Base-by-base conservation (phyloP, 2,888 invertebrate genomes). In the Ectemnius lituratus region DNA sequence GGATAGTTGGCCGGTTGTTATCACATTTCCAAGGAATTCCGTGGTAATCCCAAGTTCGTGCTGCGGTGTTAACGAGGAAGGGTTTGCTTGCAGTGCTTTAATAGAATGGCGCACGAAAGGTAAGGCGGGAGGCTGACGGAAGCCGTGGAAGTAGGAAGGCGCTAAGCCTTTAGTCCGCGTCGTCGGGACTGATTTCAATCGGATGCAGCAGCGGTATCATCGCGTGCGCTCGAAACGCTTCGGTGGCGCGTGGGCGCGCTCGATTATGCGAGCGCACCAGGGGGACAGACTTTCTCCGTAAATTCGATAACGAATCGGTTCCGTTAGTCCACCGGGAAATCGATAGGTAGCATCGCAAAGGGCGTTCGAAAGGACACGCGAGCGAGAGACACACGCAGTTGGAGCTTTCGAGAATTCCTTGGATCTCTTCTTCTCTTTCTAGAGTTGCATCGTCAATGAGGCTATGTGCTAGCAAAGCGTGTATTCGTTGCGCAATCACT, bases 241-340 rank as follows among this genome's bases (percentile, higher is more conserved):
- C 61, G 16, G 2, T 23, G 23, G 14, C 56, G 61, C n/a, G 63
- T 16, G 45, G 67, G 59, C 49, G 49, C 28, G 27, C 23, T 65
- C 37, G 37, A 37, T 57, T 60, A 56, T 58, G 58, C 57, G 71
- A 67, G 57, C 62, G 62, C 67, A 58, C 67, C 58, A 66, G 8
- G 37, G 37, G 37, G 37, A 37, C 37, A 37, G 70, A 76, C 76
- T 76, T 74, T 76, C 74, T 74, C 74, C 52, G 46, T 49, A 64
- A 64, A 72, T 72, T 75, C 77, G 72, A 77, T 77, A 71, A 69
- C 37, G 18, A 61, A 68, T 64, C 71, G 60, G 63, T 73, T 69
- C 18, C 49, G 47, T 58, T 18, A n/a, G n/a, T 18, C 13, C 11
- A 16, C 13, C 11, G 11, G 66, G 52, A 67, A 70, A 63, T 69